Percentiles rank a stretch among this genome's conserved stretches.
Evolutionary conservation across 2,113 vertebrate species (phyloP).

Genomic region (Stictonetta naevosa): DNA sequence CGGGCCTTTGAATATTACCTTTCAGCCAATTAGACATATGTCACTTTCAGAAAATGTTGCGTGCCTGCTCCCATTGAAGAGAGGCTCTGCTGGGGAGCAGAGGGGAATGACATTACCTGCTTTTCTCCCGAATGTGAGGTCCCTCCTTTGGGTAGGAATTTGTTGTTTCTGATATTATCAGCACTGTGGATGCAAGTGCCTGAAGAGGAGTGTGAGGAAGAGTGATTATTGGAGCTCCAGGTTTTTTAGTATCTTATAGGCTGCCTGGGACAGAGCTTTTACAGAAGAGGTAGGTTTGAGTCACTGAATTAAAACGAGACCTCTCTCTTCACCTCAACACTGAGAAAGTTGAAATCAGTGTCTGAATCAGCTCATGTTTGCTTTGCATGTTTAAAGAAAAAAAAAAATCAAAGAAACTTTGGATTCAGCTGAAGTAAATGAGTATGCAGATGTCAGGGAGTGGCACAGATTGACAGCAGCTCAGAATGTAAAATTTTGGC

Average conservation of each 20-base stretch:
- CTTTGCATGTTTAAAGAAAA: not conserved
- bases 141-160: not conserved
- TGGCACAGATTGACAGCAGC: not conserved
- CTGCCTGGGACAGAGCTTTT: not conserved
- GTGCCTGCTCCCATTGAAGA: not conserved
- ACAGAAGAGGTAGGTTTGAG: not conserved
- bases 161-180: not conserved
- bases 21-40: slow-evolving; percentile 78
- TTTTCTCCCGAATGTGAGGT: rapidly evolving
- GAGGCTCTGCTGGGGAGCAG: not conserved
- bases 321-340: not conserved
- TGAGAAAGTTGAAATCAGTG: not conserved
- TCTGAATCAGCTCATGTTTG: not conserved
- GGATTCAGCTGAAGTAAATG: not conserved
- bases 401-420: not conserved
- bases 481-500: not conserved
- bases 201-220: not conserved
- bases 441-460: not conserved
- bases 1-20: slow-evolving; percentile 72
- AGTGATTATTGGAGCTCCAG: not conserved
- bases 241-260: not conserved
- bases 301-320: not conserved
- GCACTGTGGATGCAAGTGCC: not conserved
- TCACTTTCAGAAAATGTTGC: slow-evolving; percentile 56
- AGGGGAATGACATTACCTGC: not conserved